phyloP scores from a whole-genome alignment of 2,888 invertebrate species.

The Hypercompe scribonia region DNA sequence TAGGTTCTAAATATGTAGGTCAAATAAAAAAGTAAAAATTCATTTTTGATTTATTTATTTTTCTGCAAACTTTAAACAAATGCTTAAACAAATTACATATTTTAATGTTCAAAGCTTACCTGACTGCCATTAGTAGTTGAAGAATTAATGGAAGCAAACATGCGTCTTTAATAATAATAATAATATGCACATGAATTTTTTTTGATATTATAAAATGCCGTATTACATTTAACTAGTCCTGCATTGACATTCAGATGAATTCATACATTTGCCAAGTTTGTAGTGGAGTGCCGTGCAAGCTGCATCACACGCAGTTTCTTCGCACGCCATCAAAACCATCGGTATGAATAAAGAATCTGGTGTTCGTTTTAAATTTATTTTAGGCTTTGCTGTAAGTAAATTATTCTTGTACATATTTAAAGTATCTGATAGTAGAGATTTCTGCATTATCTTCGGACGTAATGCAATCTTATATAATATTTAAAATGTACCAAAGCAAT shows the following conservation, averaged over 20 bases:
- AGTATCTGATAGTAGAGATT: neutral
- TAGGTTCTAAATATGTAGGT: neutral
- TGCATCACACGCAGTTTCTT: constrained; percentile 2
- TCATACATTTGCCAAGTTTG: constrained; percentile 7
- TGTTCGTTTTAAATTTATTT: neutral
- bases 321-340: constrained; percentile 7
- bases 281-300: constrained; percentile 9
- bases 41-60: neutral
- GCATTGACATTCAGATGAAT: constrained; percentile 4
- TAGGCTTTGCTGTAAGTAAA: neutral
- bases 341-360: constrained; percentile 6
- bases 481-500: too few species aligned
- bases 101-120: neutral
- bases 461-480: neutral
- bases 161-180: too few species aligned
- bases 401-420: neutral
- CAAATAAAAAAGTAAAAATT: neutral
- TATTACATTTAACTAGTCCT: neutral
- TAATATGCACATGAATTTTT: too few species aligned
- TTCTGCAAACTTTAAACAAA: neutral
- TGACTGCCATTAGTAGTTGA: neutral
- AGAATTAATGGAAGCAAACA: neutral
- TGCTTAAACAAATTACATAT: neutral
- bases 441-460: neutral
- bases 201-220: too few species aligned